Evolutionary conservation across 2,888 invertebrate species (phyloP), one percentile per base, ranked within the genome.

Genomic region (Nemotelus pantherinus): DNA sequence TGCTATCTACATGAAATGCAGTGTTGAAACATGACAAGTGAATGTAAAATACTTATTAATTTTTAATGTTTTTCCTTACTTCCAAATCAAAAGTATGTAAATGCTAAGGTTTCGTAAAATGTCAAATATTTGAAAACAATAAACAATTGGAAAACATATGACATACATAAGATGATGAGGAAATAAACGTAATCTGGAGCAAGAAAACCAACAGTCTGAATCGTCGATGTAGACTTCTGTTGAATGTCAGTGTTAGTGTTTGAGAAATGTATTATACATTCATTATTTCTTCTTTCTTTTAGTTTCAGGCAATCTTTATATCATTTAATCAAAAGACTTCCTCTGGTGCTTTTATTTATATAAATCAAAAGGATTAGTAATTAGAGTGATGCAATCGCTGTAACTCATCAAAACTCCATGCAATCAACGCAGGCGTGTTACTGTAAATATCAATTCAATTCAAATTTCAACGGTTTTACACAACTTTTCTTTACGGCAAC

Each of bases 201-300:
- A 74, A 74, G 58, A 74, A 74, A 74, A 74, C 72, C 72, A 74
- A 74, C 72, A 60, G 60, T 55, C n/a, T 43, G 47, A 44, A 57
- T 50, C n/a, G 48, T 71, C 10, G 45, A 55, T 71, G 71, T 71
- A 55, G 55, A 25, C 25, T 25, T 25, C 25, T 25, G 25, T 25
- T 25, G 25, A 25, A 25, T 43, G 44, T 44, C 9, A 44, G 43
- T 71, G 57, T 71, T n/a, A 41, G 53, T 71, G 71, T 71, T 39
- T 1, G 41, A 53, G 7, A 43, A 53, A 68, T 25, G 68, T 68
- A 41, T 55, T 55, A 7, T 25, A 44, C 44, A 71, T 55, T 10
- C 44, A 44, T n/a, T 44, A 55, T 55, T 7, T 44, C 45, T 45
- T 45, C n/a, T n/a, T 43, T 45, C 9, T 4, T 45, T 47, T 47